Evolutionary conservation across 1,140 invertebrate species (phyloP).

Genomic region (Bombus confusus): DNA sequence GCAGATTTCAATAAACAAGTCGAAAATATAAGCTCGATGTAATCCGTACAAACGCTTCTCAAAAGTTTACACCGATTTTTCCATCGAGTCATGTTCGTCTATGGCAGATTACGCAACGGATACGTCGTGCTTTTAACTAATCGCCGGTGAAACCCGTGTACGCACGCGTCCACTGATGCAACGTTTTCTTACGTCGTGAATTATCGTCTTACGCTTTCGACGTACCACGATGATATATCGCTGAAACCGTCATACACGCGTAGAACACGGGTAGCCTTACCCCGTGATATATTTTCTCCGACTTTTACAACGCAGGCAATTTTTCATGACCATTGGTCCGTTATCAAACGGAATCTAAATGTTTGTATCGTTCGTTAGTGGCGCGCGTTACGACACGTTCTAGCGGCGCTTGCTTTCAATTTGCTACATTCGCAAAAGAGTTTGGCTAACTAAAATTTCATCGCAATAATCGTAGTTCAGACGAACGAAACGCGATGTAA

Average conservation of each 20-base stretch:
- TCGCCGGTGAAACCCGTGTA: slow-evolving; percentile 27
- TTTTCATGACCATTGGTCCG: neutral
- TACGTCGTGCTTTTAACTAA: neutral
- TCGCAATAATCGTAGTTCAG: neutral
- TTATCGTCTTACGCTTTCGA: slow-evolving; percentile 22
- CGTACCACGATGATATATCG: slow-evolving; percentile 20
- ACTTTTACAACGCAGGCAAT: neutral
- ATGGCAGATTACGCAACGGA: slow-evolving; percentile 18
- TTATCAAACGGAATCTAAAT: slow-evolving; percentile 8
- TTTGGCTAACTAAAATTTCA: neutral
- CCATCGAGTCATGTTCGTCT: neutral
- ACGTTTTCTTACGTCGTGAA: slow-evolving; percentile 24
- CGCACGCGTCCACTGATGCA: slow-evolving; percentile 21
- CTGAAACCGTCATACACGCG: neutral
- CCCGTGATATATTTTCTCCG: slow-evolving; percentile 9
- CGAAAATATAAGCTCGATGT: neutral
- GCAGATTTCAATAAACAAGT: neutral
- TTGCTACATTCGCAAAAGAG: neutral
- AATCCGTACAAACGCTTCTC: neutral
- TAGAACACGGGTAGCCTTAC: slow-evolving; percentile 1
- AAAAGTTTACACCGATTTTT: slow-evolving; percentile 1
- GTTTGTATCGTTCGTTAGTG: slow-evolving; percentile 19
- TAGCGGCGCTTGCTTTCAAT: too few species aligned
- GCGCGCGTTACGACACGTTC: neutral
- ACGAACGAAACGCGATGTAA: neutral